Evolutionary conservation across 2,888 invertebrate genomes (phyloP), one percentile per base, ranked within the genome.

Genomic region (Lepidochitona cinerea): DNA sequence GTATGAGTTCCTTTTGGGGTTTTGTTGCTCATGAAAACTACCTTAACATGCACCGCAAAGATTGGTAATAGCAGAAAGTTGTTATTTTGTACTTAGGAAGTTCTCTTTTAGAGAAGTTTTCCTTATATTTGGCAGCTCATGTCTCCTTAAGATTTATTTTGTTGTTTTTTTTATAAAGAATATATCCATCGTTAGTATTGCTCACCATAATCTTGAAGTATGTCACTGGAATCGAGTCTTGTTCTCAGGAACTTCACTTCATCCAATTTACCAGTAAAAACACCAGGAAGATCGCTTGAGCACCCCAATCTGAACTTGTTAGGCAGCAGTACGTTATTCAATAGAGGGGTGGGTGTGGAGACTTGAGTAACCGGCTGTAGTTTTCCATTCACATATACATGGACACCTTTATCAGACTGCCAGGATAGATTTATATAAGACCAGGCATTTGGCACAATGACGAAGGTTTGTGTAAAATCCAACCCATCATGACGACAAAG

Each of bases 221-320:
- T 64, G 18, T 70, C 70, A 23, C 26, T 37, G 36, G 64, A 59
- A n/a, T 35, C n/a, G 26, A 76, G 18, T 12, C 68, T 49, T 6
- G 65, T 37, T 32, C 71, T 53, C 53, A 49, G 67, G 59, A 79
- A 75, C 12, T 64, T 33, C 35, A 76, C 72, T 29, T 79, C 76
- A 75, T 79, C 78, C 0, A 76, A 32, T 41, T 67, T 76, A 53
- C 78, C 78, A 26, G 70, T 68, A 64, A 71, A 73, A 5, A 52
- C 54, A 53, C 65, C 53, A 18, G 59, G 14, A 7, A 70, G 64
- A 37, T 26, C 32, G 29, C 1, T n/a, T 7, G 52, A 0, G n/a
- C 37, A 32, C 36, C 65, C 33, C 66, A 54, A 33, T 66, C 52
- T 33, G 68, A 49, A 29, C 49, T 66, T 26, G 35, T 69, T 2